phyloP scores from a whole-genome alignment of 2,113 vertebrate species.

The Pogonocichla stellata region DNA sequence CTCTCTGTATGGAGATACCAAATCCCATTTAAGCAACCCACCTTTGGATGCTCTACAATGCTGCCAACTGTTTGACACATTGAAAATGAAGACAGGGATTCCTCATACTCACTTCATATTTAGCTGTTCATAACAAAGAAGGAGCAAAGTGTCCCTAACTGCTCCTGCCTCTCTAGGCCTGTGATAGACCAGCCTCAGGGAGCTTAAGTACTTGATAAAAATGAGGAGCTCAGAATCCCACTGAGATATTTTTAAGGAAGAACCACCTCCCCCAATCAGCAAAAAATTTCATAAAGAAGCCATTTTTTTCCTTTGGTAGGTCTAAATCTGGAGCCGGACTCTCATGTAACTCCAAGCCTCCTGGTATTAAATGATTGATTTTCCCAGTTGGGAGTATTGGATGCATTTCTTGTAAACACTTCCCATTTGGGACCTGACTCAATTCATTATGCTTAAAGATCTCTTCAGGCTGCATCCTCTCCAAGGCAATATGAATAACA shows the following conservation, averaged over 20 bases:
- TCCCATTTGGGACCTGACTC: background rate
- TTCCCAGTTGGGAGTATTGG: background rate
- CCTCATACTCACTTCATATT: background rate
- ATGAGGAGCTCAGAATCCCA: background rate
- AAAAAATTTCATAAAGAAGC: background rate
- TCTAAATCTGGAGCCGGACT: background rate
- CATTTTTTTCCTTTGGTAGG: background rate
- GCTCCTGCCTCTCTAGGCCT: background rate
- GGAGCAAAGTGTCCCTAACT: background rate
- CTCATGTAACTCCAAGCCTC: background rate
- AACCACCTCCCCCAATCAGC: background rate
- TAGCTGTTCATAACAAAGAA: background rate
- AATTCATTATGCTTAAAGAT: background rate
- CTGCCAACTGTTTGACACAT: background rate
- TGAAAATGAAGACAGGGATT: background rate
- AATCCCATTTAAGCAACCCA: background rate
- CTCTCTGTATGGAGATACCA: background rate
- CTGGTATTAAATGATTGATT: background rate
- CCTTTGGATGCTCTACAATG: background rate
- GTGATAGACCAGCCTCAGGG: background rate
- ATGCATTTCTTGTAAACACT: background rate
- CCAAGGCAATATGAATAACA: background rate
- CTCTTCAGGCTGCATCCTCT: background rate
- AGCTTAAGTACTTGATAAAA: background rate
- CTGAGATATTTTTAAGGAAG: background rate